Conservation (phyloP, 2,797 vertebrate genomes). For the Cossypha niveicapilla region DNA sequence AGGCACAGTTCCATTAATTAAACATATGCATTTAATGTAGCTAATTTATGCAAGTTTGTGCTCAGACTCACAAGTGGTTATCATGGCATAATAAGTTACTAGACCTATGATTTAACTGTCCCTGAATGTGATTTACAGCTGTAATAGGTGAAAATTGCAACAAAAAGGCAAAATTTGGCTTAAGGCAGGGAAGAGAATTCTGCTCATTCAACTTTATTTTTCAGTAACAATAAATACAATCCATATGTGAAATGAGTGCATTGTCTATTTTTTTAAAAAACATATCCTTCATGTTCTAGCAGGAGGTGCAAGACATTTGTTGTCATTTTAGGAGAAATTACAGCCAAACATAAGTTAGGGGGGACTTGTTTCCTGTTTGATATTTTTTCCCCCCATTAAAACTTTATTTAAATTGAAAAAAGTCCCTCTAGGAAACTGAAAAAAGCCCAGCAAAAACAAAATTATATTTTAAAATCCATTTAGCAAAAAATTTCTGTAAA, state of each 20-base stretch:
- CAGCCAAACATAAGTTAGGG: background rate
- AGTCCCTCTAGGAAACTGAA: background rate
- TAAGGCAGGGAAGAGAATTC: background rate
- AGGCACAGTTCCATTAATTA: background rate
- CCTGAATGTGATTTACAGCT: background rate
- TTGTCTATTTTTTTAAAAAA: background rate
- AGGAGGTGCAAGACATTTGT: background rate
- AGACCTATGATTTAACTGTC: background rate
- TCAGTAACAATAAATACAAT: background rate
- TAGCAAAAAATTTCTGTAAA: background rate
- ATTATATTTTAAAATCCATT: background rate
- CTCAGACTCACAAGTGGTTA: background rate
- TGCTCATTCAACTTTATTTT: background rate
- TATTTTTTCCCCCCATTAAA: background rate
- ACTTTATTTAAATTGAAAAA: background rate
- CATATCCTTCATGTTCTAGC: background rate
- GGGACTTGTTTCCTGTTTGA: background rate
- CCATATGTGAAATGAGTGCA: background rate
- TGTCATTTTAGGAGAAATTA: background rate
- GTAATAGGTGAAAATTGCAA: background rate
- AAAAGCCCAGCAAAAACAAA: background rate
- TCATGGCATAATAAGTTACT: background rate
- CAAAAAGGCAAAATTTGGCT: background rate
- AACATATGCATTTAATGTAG: background rate
- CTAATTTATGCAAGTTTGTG: slow-evolving; percentile 13